Conservation (phyloP, 2,113 vertebrate genomes). For the Philantomba maxwellii region DNA sequence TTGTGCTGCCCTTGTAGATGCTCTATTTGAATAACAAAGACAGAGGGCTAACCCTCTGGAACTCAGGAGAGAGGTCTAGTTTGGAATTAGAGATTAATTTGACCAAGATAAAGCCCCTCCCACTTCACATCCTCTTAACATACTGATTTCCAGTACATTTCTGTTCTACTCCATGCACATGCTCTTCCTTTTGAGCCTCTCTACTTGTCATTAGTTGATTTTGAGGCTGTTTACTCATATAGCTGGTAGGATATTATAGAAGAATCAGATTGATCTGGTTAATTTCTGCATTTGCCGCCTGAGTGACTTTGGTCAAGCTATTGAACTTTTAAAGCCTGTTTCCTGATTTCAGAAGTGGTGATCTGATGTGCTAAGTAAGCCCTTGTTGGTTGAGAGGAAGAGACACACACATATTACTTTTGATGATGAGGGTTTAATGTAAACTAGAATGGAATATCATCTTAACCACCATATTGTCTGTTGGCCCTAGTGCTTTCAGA, state of each 20-base stretch:
- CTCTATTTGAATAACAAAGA: neutral
- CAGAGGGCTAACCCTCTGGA: neutral
- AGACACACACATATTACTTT: neutral
- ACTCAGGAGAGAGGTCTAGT: neutral
- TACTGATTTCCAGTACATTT: slow-evolving; percentile 30
- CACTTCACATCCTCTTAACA: neutral
- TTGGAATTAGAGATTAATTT: slow-evolving; percentile 10
- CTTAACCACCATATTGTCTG: neutral
- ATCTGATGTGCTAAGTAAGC: neutral
- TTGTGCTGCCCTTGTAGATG: neutral
- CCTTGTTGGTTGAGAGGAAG: neutral
- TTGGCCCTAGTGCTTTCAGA: neutral
- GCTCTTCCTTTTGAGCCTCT: neutral
- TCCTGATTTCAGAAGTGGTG: neutral
- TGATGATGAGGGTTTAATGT: neutral
- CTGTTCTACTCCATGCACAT: neutral
- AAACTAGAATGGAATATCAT: neutral
- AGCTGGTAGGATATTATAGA: neutral
- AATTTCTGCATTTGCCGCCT: neutral
- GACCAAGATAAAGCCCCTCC: neutral
- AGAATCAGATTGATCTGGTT: neutral
- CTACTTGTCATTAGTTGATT: neutral
- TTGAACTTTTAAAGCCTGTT: slow-evolving; percentile 11
- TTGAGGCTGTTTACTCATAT: neutral
- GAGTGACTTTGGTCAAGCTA: neutral